Evolutionary conservation across 1,140 invertebrate species (phyloP).

Genomic region (Pseudobourletiella spinata): DNA sequence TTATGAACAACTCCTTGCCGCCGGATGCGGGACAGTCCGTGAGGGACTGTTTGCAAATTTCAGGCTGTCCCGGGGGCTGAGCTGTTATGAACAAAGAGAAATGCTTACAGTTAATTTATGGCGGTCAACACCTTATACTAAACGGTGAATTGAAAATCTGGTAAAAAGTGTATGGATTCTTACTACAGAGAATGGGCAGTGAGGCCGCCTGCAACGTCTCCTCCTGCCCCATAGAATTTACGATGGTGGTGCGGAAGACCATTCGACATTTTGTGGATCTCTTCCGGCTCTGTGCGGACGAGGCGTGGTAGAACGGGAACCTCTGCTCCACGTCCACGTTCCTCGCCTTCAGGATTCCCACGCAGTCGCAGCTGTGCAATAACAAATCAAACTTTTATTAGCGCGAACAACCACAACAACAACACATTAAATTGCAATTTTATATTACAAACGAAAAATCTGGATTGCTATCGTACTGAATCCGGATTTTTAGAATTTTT

Average conservation of each 20-base stretch:
- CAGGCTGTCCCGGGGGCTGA: constrained; percentile 88
- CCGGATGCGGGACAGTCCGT: constrained; percentile 67
- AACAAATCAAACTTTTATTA: too few relatives aligned
- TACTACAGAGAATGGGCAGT: constrained; percentile 90
- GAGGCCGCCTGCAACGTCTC: constrained; percentile 88
- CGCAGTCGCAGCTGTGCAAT: constrained; percentile 49
- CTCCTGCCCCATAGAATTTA: constrained; percentile 56
- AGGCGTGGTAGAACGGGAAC: constrained; percentile 60
- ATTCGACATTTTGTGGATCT: constrained; percentile 90
- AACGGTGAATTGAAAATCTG: too few relatives aligned
- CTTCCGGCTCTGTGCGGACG: constrained; percentile 66
- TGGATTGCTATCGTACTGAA: too few relatives aligned
- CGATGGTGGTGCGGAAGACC: constrained; percentile 77
- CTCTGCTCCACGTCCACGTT: constrained; percentile 94
- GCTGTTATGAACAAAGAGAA: constrained; percentile 56
- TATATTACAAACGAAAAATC: too few relatives aligned
- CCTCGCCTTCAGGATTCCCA: constrained; percentile 72
- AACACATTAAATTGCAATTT: too few relatives aligned
- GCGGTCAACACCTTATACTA: too few relatives aligned
- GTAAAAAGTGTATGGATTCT: too few relatives aligned
- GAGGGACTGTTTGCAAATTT: constrained; percentile 88
- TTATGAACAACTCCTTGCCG: constrained; percentile 81
- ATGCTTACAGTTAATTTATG: too few relatives aligned
- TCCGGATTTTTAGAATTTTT: too few relatives aligned
- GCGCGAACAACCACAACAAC: too few relatives aligned